Percentiles rank a stretch among this genome's conserved stretches.
These are phyloP conservation scores for Leucozona laternaria DNA, from an alignment of 2,888 invertebrate species.

Conservation along the genomic window DNA sequence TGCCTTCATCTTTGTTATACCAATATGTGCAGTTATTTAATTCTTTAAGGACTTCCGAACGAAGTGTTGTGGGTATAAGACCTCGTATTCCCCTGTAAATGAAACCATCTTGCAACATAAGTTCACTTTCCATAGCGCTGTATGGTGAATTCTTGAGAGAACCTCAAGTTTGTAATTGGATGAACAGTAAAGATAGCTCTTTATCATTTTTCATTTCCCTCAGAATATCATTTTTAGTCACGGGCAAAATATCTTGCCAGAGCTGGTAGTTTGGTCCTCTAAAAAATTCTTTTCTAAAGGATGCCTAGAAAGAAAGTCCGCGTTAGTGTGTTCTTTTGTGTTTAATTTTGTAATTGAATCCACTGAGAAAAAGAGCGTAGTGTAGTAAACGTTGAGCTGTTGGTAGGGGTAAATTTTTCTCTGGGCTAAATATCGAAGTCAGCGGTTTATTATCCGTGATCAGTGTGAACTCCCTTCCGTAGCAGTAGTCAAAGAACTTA, in stretches of 20 bases:
- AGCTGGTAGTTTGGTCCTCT: too few relatives aligned
- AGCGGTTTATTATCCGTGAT: too few relatives aligned
- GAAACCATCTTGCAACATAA: conserved; percentile 23
- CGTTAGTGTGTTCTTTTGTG: too few relatives aligned
- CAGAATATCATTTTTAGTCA: too few relatives aligned
- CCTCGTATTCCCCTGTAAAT: conserved; percentile 2
- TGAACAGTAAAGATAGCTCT: neutral
- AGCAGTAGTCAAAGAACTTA: neutral
- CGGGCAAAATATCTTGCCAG: too few relatives aligned
- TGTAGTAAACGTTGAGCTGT: too few relatives aligned
- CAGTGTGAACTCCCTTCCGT: neutral
- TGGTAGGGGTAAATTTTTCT: too few relatives aligned
- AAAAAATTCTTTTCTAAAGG: too few relatives aligned
- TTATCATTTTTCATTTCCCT: too few relatives aligned
- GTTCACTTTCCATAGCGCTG: conserved; percentile 25
- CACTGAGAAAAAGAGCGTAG: too few relatives aligned
- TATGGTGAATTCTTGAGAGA: conserved; percentile 1
- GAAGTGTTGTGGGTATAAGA: neutral
- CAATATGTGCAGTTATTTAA: neutral
- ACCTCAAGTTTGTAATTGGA: neutral
- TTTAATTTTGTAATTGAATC: too few relatives aligned
- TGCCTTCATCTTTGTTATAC: neutral
- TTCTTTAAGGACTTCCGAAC: neutral
- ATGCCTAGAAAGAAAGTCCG: too few relatives aligned
- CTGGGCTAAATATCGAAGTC: neutral